phyloP scores from a whole-genome alignment of 1,140 invertebrate genomes.

The Helicoverpa zea region DNA sequence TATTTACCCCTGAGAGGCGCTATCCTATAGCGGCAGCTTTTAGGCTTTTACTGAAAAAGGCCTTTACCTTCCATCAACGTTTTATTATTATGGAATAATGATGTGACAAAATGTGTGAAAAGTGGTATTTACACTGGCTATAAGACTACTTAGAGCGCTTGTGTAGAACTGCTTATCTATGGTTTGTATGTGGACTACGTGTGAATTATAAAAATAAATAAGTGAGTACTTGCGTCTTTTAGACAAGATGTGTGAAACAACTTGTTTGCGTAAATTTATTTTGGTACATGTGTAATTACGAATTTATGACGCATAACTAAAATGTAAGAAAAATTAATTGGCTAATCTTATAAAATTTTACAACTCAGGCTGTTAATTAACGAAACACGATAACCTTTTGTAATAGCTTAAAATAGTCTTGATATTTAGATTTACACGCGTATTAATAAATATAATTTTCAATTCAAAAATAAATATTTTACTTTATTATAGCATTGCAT shows the following conservation, averaged over 20 bases:
- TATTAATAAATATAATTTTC: not conserved
- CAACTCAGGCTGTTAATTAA: not conserved
- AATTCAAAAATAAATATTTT: not conserved
- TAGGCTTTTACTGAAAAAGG: slow-evolving; percentile 1
- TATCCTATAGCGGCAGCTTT: not conserved
- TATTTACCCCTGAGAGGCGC: not conserved
- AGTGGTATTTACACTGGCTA: slow-evolving; percentile 13
- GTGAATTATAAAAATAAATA: slow-evolving; percentile 32
- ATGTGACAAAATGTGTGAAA: slow-evolving; percentile 12
- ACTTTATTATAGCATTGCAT: too few relatives aligned
- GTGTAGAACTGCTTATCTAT: slow-evolving; percentile 12
- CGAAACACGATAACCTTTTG: not conserved
- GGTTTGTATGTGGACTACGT: not conserved
- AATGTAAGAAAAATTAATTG: slow-evolving; percentile 5
- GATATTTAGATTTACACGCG: not conserved
- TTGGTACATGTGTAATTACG: not conserved
- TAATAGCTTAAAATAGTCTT: not conserved
- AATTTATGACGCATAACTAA: not conserved
- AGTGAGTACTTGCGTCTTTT: not conserved
- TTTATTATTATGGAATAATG: slow-evolving; percentile 2
- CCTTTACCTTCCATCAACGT: slow-evolving; percentile 4
- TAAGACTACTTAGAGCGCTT: slow-evolving; percentile 16
- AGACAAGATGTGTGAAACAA: slow-evolving; percentile 28
- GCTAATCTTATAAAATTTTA: not conserved
- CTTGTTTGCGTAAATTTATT: slow-evolving; percentile 4